Evolutionary conservation across 35 echinoderm and acorn worm species (phyloP), one percentile per base, ranked within the genome.

Genomic region (Apostichopus japonicus): DNA sequence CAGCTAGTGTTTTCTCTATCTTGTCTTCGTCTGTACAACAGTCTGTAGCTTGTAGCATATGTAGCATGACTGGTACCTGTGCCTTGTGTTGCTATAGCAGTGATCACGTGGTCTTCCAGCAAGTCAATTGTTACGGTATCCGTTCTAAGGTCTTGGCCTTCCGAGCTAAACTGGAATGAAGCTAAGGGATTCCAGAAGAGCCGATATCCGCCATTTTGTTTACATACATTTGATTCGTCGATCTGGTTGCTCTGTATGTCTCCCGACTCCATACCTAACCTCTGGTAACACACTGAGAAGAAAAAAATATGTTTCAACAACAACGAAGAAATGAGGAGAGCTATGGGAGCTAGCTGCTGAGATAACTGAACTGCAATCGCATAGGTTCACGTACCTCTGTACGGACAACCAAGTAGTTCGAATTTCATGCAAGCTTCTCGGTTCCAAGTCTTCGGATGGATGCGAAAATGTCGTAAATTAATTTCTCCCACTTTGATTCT

Each of bases 251-350:
- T 57, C 53, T 54, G 81, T 55, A 84, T 84, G 6, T 59, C 81
- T 84, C 81, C 81, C 6, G 81, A 84, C 11, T 84, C 81, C 81
- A 84, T 84, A 58, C 81, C 81, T 19, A 84, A 54, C 57, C 81
- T 84, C 5, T 58, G 54, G n/a, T 57, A 84, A 17, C 81, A 84
- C 61, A 22, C 81, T 84, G 23, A 54, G 57, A 6, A 58, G 53
- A 57, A 57, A 75, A 75, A 7, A 75, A 23, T n/a, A n/a, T 4
- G 33, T 44, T 44, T 44, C 33, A 44, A 44, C 33, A 44, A 44
- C 4, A 44, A 44, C 33, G 33, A 44, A 44, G 33, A 44, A 44
- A 44, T 44, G 33, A 44, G 33, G 33, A 44, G 33, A 44, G 33
- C 33, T 44, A 44, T 1, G 33, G 33, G 33, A 44, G 33, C 33